Evolutionary conservation across 2,113 vertebrate species (phyloP).

Genomic region (Amphilophus citrinellus): DNA sequence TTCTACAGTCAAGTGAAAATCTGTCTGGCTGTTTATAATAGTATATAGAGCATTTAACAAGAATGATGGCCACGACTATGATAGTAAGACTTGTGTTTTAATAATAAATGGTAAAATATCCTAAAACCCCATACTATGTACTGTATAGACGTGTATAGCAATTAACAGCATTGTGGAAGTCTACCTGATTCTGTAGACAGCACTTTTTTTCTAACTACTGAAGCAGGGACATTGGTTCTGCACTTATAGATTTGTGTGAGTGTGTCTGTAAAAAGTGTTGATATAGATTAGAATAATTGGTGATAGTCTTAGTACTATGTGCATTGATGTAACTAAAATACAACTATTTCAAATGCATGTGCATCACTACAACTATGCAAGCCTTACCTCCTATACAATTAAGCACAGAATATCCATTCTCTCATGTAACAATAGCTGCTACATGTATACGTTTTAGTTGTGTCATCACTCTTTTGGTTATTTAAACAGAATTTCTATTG

Average conservation of each 20-base stretch:
- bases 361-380: slow-evolving; percentile 72
- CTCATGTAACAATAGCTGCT: slow-evolving; percentile 51
- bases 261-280: slow-evolving; percentile 29
- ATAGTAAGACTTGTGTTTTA: background rate
- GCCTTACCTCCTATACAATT: slow-evolving; percentile 53
- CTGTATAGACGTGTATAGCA: slow-evolving; percentile 35
- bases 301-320: slow-evolving; percentile 36
- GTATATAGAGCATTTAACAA: background rate
- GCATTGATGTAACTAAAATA: slow-evolving; percentile 33
- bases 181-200: slow-evolving; percentile 35
- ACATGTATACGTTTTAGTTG: background rate
- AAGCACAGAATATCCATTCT: slow-evolving; percentile 39
- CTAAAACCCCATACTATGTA: slow-evolving; percentile 10
- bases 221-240: slow-evolving; percentile 34
- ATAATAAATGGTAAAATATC: background rate
- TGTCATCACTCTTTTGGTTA: slow-evolving; percentile 41
- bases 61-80: background rate
- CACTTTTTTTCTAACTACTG: slow-evolving; percentile 34
- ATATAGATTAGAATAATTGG: slow-evolving; percentile 19
- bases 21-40: slow-evolving; percentile 1
- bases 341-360: slow-evolving; percentile 53
- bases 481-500: slow-evolving; percentile 74
- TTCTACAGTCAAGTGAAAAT: slow-evolving; percentile 7
- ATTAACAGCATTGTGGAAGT: slow-evolving; percentile 27
- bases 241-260: slow-evolving; percentile 23